Conservation (phyloP, 23 tunicate genomes). For the Diplosoma virens region DNA sequence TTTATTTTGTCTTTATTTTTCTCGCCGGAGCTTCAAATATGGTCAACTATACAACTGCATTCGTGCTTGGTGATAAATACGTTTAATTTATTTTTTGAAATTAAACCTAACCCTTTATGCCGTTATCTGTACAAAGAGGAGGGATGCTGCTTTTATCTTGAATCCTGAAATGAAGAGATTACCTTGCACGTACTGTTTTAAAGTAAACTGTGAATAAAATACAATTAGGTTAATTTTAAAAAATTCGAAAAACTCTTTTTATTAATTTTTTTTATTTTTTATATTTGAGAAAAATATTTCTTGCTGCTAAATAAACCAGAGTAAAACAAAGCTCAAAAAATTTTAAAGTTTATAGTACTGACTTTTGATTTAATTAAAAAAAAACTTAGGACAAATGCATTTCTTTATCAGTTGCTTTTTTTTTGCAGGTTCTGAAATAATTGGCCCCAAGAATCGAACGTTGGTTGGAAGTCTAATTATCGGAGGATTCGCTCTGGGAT, state of each 20-base stretch:
- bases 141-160: too few species aligned
- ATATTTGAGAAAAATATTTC: too few species aligned
- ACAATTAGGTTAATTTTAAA: too few species aligned
- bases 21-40: slow-evolving; percentile 37
- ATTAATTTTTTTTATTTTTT: too few species aligned
- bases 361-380: neutral
- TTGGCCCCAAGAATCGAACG: slow-evolving; percentile 38
- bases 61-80: slow-evolving; percentile 58
- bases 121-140: too few species aligned
- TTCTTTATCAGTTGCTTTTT: neutral
- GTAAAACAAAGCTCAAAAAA: neutral
- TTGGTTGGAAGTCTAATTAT: slow-evolving; percentile 39
- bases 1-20: slow-evolving; percentile 26
- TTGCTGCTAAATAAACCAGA: neutral
- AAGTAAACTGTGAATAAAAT: too few species aligned
- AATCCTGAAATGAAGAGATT: too few species aligned
- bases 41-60: slow-evolving; percentile 49
- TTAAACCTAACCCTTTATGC: too few species aligned
- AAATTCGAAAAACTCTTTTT: too few species aligned
- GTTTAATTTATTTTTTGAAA: too few species aligned
- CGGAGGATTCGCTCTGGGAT: slow-evolving; percentile 68
- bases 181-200: too few species aligned
- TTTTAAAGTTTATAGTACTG: neutral
- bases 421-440: slow-evolving; percentile 46
- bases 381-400: neutral